phyloP scores from a whole-genome alignment of 2,797 vertebrate genomes.

The Cryptoprocta ferox region DNA sequence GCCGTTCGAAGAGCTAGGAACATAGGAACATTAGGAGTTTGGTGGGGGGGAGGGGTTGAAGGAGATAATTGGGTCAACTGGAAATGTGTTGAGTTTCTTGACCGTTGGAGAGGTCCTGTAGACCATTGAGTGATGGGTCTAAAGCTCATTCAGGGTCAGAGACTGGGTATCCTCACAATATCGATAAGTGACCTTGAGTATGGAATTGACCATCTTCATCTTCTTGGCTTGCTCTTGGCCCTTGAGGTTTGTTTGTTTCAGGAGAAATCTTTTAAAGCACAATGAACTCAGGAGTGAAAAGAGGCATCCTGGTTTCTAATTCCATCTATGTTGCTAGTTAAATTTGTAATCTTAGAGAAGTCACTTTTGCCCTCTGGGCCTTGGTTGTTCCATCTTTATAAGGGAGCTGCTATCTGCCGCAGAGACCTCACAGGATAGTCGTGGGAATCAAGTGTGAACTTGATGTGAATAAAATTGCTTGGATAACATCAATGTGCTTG shows the following conservation, averaged over 20 bases:
- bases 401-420: not conserved
- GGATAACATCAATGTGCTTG: not conserved
- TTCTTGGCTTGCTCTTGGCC: not conserved
- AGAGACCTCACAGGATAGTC: not conserved
- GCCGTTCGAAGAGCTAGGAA: not conserved
- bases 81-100: conserved; percentile 2
- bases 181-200: not conserved
- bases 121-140: not conserved
- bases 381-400: not conserved
- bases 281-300: not conserved
- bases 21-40: not conserved
- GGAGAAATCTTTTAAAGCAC: not conserved
- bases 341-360: not conserved
- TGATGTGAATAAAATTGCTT: not conserved
- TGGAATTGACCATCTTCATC: not conserved
- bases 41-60: not conserved
- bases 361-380: not conserved
- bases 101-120: not conserved
- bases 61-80: not conserved
- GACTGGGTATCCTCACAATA: not conserved
- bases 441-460: not conserved
- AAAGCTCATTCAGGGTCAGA: not conserved
- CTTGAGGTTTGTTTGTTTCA: not conserved
- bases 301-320: not conserved
- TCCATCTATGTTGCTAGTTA: not conserved